Conservation (phyloP, 30 jellyfish, hydroid and myxozoan genomes). For the Aurelia aurita complex sp. Pacific region DNA sequence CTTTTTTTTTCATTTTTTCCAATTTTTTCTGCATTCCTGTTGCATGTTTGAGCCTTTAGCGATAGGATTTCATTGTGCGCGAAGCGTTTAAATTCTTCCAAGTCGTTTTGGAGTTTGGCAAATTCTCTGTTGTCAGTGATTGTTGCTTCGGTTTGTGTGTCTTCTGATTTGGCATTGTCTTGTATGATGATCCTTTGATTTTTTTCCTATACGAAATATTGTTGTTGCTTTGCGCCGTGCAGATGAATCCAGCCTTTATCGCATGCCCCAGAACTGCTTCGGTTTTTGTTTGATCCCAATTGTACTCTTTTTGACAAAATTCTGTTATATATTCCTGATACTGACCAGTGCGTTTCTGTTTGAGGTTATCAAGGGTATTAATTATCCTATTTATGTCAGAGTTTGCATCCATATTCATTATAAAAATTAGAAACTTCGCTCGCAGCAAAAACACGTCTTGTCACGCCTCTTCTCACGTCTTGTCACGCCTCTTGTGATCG, state of each 20-base stretch:
- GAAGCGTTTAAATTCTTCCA: conserved; percentile 25
- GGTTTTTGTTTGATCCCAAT: too few relatives aligned
- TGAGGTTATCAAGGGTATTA: too few relatives aligned
- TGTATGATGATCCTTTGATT: conserved; percentile 22
- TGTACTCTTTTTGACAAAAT: too few relatives aligned
- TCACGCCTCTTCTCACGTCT: background rate
- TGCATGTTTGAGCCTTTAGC: conserved; percentile 37
- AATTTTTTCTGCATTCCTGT: conserved; percentile 12
- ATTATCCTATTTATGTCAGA: too few relatives aligned
- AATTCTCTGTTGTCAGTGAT: background rate
- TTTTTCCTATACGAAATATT: conserved; percentile 15
- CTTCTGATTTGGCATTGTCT: conserved; percentile 38
- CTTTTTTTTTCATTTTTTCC: background rate
- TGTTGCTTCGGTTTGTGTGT: conserved; percentile 43
- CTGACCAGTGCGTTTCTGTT: too few relatives aligned
- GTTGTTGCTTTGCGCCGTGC: conserved; percentile 24
- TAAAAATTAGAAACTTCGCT: background rate
- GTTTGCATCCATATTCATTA: background rate
- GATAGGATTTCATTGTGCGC: conserved; percentile 29
- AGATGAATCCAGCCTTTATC: conserved; percentile 23
- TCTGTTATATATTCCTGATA: too few relatives aligned
- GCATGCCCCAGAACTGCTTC: conserved; percentile 22
- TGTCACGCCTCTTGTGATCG: too few relatives aligned
- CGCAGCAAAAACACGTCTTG: background rate
- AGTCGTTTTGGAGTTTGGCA: conserved; percentile 27